Evolutionary conservation across 2,113 vertebrate genomes (phyloP).

Genomic region (Turnix velox): DNA sequence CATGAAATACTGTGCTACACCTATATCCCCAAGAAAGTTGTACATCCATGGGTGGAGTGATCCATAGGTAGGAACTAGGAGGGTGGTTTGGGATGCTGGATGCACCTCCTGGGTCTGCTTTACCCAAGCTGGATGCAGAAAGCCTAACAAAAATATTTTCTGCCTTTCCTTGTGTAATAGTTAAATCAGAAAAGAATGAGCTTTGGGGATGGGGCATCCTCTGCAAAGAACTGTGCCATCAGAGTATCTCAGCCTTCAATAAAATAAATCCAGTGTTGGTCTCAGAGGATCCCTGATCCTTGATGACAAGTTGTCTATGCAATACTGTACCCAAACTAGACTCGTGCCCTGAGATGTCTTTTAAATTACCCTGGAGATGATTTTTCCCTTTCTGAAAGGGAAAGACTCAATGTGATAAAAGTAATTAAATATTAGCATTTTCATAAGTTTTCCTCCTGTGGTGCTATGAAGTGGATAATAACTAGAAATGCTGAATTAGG

Average conservation of each 20-base stretch:
- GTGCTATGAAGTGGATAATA: neutral
- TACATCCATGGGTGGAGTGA: neutral
- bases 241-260: neutral
- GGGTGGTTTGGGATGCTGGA: neutral
- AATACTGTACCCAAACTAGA: neutral
- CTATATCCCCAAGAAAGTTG: rapidly evolving
- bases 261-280: neutral
- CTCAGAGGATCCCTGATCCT: neutral
- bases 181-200: neutral
- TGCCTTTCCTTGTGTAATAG: neutral
- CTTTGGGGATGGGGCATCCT: neutral
- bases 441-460: neutral
- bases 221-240: neutral
- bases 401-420: neutral
- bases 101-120: too few relatives aligned
- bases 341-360: neutral
- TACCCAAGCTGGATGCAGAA: neutral
- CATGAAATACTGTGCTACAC: neutral
- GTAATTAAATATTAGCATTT: neutral
- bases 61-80: neutral
- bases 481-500: neutral
- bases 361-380: neutral
- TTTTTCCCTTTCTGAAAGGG: neutral
- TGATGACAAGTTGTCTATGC: neutral
- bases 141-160: neutral